Evolutionary conservation across 2,113 vertebrate species (phyloP).

Genomic region (Leuciscus idus): DNA sequence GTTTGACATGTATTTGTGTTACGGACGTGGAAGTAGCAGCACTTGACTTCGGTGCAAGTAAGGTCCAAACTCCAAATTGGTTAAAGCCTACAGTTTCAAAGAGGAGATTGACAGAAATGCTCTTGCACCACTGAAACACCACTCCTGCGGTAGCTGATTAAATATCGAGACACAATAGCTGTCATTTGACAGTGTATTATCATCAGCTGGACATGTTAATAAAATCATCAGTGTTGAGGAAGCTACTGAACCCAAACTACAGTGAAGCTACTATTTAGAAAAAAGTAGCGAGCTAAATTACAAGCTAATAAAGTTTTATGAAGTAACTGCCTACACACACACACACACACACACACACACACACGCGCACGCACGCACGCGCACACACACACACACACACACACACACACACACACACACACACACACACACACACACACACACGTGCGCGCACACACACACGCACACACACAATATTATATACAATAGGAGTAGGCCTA

Average conservation of each 20-base stretch:
- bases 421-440: too few species aligned
- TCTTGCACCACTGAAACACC: background rate
- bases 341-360: too few species aligned
- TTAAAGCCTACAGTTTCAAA: background rate
- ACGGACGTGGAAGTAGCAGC: background rate
- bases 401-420: too few species aligned
- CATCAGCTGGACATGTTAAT: background rate
- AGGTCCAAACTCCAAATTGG: background rate
- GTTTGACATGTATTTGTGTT: conserved; percentile 29
- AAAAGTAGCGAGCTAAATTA: too few species aligned
- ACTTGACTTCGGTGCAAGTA: background rate
- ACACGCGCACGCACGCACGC: too few species aligned
- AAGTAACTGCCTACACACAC: too few species aligned
- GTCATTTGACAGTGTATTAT: background rate
- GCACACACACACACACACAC: too few species aligned
- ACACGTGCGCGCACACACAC: too few species aligned
- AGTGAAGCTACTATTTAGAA: background rate
- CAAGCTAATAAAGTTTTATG: too few species aligned
- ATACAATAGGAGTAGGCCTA: too few species aligned
- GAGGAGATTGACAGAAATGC: background rate
- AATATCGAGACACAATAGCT: background rate
- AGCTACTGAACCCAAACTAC: background rate
- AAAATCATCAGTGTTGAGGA: background rate
- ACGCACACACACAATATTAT: too few species aligned
- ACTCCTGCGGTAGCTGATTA: background rate